A percentile compares a stretch with the other conserved stretches of the same genome.
These are phyloP conservation scores for Euclidia mi DNA, from an alignment of 2,888 invertebrate species.

Conservation along the genomic window DNA sequence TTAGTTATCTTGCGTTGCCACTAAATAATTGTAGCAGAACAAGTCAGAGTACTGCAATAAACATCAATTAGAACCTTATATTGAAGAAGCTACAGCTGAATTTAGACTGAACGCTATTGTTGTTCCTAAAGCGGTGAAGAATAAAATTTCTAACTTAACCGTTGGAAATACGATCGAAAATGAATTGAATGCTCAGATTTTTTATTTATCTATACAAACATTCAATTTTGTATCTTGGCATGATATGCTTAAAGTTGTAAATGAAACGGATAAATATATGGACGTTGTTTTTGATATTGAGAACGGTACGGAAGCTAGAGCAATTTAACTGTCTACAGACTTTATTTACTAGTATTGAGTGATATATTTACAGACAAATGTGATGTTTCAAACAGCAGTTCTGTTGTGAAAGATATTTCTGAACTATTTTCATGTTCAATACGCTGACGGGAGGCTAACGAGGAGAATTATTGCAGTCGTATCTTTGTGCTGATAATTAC, in stretches of 20 bases:
- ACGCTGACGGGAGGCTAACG: conserved; percentile 36
- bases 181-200: conserved; percentile 57
- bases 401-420: conserved; percentile 57
- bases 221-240: conserved; percentile 53
- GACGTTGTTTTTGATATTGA: conserved; percentile 64
- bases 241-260: conserved; percentile 48
- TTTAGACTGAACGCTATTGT: conserved; percentile 28
- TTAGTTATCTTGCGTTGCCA: conserved; percentile 82
- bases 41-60: conserved; percentile 38
- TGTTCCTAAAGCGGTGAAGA: conserved; percentile 38
- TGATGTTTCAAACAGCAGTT: conserved; percentile 69
- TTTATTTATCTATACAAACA: conserved; percentile 42
- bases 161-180: conserved; percentile 70
- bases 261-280: conserved; percentile 32
- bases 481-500: too few relatives aligned
- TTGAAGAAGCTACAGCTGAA: conserved; percentile 44
- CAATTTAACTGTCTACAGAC: conserved; percentile 79
- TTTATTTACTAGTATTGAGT: conserved; percentile 78
- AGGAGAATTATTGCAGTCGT: conserved; percentile 32
- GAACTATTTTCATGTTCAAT: conserved; percentile 57
- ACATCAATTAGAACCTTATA: conserved; percentile 43
- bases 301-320: conserved; percentile 74
- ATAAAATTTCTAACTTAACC: conserved; percentile 70
- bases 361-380: conserved; percentile 81
- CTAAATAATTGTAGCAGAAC: conserved; percentile 86